These are phyloP conservation scores for Panulirus ornatus DNA, from an alignment of 1,140 invertebrate species.

Conservation along the genomic window DNA sequence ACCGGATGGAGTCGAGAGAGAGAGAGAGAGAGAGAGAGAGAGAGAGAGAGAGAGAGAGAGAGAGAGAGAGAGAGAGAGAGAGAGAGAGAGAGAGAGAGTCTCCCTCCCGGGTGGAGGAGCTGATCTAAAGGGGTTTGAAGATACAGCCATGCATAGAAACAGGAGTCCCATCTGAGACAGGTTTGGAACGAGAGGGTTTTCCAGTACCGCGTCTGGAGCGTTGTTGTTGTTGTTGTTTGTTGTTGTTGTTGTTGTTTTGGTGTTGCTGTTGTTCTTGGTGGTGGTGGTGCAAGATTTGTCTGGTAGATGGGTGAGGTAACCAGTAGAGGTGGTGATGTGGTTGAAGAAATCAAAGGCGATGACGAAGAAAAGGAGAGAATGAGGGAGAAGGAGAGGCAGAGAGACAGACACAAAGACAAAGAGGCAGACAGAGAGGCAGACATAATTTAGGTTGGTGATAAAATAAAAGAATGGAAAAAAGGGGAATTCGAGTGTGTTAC, in stretches of 20 bases:
- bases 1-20: constrained; percentile 31
- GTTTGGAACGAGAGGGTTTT: not conserved
- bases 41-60: not conserved
- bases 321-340: too few relatives aligned
- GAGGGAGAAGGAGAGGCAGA: not conserved
- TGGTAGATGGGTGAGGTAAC: too few relatives aligned
- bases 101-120: not conserved
- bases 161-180: not conserved
- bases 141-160: constrained; percentile 6
- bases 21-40: not conserved
- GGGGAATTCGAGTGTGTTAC: not conserved
- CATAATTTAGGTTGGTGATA: too few relatives aligned
- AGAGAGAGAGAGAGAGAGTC: too few relatives aligned
- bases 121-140: not conserved
- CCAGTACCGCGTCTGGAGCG: not conserved
- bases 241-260: not conserved
- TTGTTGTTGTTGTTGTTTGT: not conserved
- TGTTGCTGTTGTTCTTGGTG: too few relatives aligned
- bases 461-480: too few relatives aligned
- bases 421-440: too few relatives aligned
- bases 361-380: not conserved
- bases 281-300: too few relatives aligned
- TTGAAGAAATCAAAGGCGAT: not conserved
- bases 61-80: not conserved
- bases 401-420: too few relatives aligned